A percentile compares a stretch with the other conserved stretches of the same genome.
Conservation (phyloP, 1,140 invertebrate genomes). For the Dermatophagoides farinae region DNA sequence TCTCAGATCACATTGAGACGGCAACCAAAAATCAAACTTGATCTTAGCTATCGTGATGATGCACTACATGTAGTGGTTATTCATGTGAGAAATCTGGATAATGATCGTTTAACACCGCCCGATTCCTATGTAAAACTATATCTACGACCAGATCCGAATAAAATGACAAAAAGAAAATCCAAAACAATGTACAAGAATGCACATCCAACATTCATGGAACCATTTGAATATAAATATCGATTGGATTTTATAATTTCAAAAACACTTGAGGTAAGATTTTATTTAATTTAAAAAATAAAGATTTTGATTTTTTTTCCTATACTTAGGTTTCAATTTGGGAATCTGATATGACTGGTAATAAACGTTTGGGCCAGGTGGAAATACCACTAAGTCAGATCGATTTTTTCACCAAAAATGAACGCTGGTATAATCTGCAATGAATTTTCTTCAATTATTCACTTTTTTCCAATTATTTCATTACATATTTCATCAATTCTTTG, state of each 20-base stretch:
- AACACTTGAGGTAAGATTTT: constrained; percentile 45
- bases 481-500: background rate
- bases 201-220: constrained; percentile 94
- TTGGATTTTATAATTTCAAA: constrained; percentile 51
- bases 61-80: constrained; percentile 64
- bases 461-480: background rate
- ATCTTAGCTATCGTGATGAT: constrained; percentile 55
- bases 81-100: constrained; percentile 60
- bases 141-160: constrained; percentile 45
- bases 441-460: no score
- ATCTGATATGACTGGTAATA: constrained; percentile 1
- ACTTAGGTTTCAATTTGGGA: constrained; percentile 9
- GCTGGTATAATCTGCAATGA: background rate
- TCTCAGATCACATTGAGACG: background rate
- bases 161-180: constrained; percentile 73
- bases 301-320: background rate
- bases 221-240: constrained; percentile 52
- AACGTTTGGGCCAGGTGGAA: background rate
- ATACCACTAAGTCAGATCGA: background rate
- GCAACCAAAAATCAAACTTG: constrained; percentile 44
- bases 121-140: constrained; percentile 87
- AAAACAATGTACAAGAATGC: constrained; percentile 73
- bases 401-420: background rate
- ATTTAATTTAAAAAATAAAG: background rate
- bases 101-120: constrained; percentile 36